Percentiles rank a stretch among this genome's conserved stretches.
Conservation (phyloP, 2,888 invertebrate genomes). For the Hololepta plana region DNA sequence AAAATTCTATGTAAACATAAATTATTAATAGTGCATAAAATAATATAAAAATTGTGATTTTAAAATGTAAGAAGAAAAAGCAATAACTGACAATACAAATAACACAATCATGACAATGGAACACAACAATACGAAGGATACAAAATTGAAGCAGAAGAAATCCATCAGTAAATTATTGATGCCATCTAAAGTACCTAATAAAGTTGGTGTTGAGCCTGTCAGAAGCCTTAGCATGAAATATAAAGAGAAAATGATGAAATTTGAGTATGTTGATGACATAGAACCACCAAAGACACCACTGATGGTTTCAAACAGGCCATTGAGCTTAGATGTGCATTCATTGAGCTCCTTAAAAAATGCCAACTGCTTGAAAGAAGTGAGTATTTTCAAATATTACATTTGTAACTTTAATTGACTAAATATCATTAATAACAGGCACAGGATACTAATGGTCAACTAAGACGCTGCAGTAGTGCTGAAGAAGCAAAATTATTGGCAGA, state of each 20-base stretch:
- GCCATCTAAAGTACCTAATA: conserved; percentile 24
- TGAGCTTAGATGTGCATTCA: conserved; percentile 20
- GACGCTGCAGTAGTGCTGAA: conserved; percentile 23
- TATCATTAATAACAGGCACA: conserved; percentile 8
- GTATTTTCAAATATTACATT: neutral
- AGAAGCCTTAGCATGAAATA: conserved; percentile 11
- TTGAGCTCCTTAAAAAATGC: neutral
- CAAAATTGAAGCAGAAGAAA: conserved; percentile 20
- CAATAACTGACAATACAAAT: too few species aligned
- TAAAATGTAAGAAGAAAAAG: too few species aligned
- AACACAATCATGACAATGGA: conserved; percentile 22
- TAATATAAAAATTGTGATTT: too few species aligned
- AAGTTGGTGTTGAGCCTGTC: conserved; percentile 21
- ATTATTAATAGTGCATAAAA: too few species aligned
- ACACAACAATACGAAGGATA: conserved; percentile 12
- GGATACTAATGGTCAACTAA: conserved; percentile 11
- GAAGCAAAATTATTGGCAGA: conserved; percentile 17
- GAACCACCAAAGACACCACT: conserved; percentile 13
- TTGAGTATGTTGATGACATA: conserved; percentile 13
- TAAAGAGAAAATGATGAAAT: conserved; percentile 9
- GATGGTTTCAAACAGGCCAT: conserved; percentile 21
- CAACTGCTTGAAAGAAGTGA: neutral
- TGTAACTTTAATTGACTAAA: neutral
- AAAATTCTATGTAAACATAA: too few species aligned
- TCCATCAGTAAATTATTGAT: conserved; percentile 19